A percentile compares a stretch with the other conserved stretches of the same genome.
phyloP scores from a whole-genome alignment of 2,888 invertebrate genomes.

The Cheilosia grossa region DNA sequence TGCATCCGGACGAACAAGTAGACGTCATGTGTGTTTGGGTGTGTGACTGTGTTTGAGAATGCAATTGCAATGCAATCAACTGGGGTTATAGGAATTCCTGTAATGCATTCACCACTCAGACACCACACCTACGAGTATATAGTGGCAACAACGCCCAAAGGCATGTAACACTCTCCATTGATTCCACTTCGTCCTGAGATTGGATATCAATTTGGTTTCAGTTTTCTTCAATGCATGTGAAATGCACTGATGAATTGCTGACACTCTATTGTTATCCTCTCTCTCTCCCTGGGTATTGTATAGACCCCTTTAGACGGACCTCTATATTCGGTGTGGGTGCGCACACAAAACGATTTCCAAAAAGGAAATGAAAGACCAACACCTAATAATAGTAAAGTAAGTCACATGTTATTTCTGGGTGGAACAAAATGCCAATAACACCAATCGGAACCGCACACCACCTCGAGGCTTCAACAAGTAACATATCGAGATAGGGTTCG shows the following conservation, averaged over 20 bases:
- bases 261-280: constrained; percentile 25
- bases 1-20: constrained; percentile 20
- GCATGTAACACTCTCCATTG: constrained; percentile 69
- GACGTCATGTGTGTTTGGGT: neutral
- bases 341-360: constrained; percentile 14
- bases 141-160: constrained; percentile 55
- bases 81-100: constrained; percentile 47
- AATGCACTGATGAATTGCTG: constrained; percentile 60
- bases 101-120: constrained; percentile 63
- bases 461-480: constrained; percentile 63
- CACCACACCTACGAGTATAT: constrained; percentile 7
- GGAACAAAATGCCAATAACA: constrained; percentile 59
- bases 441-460: constrained; percentile 43
- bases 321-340: neutral
- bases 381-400: constrained; percentile 71
- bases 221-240: constrained; percentile 65
- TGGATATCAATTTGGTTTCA: constrained; percentile 72
- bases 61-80: constrained; percentile 70
- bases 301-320: too few relatives aligned
- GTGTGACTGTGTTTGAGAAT: constrained; percentile 21
- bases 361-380: constrained; percentile 74
- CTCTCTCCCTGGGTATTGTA: neutral
- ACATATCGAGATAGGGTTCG: constrained; percentile 12
- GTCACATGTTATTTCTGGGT: constrained; percentile 68
- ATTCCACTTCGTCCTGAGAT: constrained; percentile 63